Base-by-base conservation (phyloP, 2,888 invertebrate genomes). In the Drosophila ustulata region DNA sequence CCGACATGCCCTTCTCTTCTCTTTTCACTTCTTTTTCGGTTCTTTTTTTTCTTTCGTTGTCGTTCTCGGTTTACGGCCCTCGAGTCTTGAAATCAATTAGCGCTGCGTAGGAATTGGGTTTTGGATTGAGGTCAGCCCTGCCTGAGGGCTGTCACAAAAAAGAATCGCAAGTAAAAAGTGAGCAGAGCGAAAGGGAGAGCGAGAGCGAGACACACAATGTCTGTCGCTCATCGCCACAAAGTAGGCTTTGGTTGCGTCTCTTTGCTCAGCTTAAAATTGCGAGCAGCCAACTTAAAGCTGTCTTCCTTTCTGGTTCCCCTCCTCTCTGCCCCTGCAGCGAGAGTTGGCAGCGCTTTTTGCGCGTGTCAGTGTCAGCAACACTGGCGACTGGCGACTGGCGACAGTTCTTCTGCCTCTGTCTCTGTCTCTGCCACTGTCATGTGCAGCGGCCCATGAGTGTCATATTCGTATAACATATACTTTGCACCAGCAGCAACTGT, bases 51-150 rank as follows among this genome's bases (percentile, higher is more conserved):
- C n/a, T n/a, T n/a, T n/a, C n/a, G n/a, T n/a, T n/a, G n/a, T 1
- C 23, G n/a, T 32, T 32, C 28, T 45, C 32, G 18, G 18, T 26
- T 52, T 43, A 53, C 47, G 52, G 64, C 57, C 79, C 82, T 53
- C 58, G 39, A 76, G 71, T 64, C 74, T 61, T 71, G 68, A 77
- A 82, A 83, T 88, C 83, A 83, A 88, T 83, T 83, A 88, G 88
- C 76, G 82, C 55, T 61, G 65, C 62, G 58, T 59, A 53, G 43
- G 7, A 62, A 47, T 58, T 66, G 45, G 45, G 45, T 49, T 61
- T 61, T 51, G 58, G 58, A 82, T 71, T 62, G 71, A 71, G 78
- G 71, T 71, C 78, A 78, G 18, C 49, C 37, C 30, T 11, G 30
- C 55, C 58, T 6, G 47, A 55, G 34, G 23, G 11, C 37, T 37